phyloP scores from a whole-genome alignment of 2,888 invertebrate genomes.

The Neoascia interrupta region DNA sequence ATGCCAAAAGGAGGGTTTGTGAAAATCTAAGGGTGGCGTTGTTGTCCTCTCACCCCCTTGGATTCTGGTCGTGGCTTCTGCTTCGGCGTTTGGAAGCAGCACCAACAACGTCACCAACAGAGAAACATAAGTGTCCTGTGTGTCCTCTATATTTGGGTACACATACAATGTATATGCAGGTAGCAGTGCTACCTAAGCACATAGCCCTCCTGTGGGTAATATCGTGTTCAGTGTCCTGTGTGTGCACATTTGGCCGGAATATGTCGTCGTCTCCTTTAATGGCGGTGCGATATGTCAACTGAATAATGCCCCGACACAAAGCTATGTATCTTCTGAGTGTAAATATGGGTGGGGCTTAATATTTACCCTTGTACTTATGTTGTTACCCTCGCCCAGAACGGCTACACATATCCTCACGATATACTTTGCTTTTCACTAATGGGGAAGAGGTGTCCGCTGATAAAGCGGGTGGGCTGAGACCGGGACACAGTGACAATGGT shows the following conservation, averaged over 20 bases:
- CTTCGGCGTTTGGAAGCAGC: slow-evolving; percentile 56
- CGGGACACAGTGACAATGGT: slow-evolving; percentile 26
- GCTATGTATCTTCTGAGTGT: slow-evolving; percentile 68
- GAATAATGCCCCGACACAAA: slow-evolving; percentile 69
- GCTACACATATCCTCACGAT: slow-evolving; percentile 25
- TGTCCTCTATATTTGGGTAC: slow-evolving; percentile 36
- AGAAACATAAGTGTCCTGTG: slow-evolving; percentile 48
- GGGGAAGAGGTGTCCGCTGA: slow-evolving; percentile 34
- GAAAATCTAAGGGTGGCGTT: slow-evolving; percentile 41
- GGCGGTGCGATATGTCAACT: slow-evolving; percentile 70
- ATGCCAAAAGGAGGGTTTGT: slow-evolving; percentile 19
- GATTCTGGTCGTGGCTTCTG: slow-evolving; percentile 21
- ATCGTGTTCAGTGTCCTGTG: slow-evolving; percentile 39
- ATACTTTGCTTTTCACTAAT: slow-evolving; percentile 15
- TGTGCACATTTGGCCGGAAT: slow-evolving; percentile 68
- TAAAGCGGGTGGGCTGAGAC: neutral
- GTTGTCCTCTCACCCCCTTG: neutral
- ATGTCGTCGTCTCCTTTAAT: slow-evolving; percentile 74
- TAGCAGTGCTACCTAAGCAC: slow-evolving; percentile 55
- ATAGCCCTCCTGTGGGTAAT: slow-evolving; percentile 63
- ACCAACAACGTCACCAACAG: slow-evolving; percentile 39
- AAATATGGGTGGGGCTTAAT: slow-evolving; percentile 70
- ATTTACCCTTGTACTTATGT: slow-evolving; percentile 70
- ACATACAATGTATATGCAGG: slow-evolving; percentile 43
- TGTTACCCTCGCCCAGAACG: slow-evolving; percentile 61